Evolutionary conservation across 2,797 vertebrate species (phyloP), one percentile per base, ranked within the genome.

Genomic region (Poeciliopsis infans): DNA sequence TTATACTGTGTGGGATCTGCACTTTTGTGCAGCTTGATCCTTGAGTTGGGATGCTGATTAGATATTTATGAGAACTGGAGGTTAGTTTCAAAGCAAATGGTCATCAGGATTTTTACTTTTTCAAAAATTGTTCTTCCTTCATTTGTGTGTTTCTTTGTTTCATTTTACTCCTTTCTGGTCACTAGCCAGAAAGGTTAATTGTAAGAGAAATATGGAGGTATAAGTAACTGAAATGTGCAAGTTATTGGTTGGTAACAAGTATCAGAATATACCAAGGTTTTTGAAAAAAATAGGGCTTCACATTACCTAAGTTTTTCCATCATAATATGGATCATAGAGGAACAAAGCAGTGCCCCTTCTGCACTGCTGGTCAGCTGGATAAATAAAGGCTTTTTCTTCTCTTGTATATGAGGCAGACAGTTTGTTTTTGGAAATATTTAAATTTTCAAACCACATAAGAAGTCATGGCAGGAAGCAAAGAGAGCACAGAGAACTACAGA

Each of bases 11-110:
- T 51, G 53, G 68, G 49, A 72, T 74, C 80, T 74, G 46, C 76
- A 18, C 77, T 79, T 41, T 7, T 75, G 45, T 49, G 20, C 64
- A 33, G 49, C 51, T 59, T 46, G 61, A 5, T 55, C 23, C 43
- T 43, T 15, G 66, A 85, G 78, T 45, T 25, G 74, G 39, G 59
- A 83, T 25, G 33, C 15, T 61, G 66, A 85, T 93, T 45, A 92
- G 25, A 93, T 91, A 93, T 93, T 93, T 28, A 93, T 90, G 28
- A 83, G 79, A 41, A 76, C 36, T 66, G 79, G 70, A 68, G 79
- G 59, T 82, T 72, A 39, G 72, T 78, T 79, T 82, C 41, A 85
- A 77, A 82, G 68, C 49, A 2, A 68, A 3, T 41, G n/a, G 77
- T 83, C 36, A 86, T 87, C 72, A 64, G 69, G 77, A 82, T 83